phyloP scores from a whole-genome alignment of 2,113 vertebrate species.

The Colius striatus region DNA sequence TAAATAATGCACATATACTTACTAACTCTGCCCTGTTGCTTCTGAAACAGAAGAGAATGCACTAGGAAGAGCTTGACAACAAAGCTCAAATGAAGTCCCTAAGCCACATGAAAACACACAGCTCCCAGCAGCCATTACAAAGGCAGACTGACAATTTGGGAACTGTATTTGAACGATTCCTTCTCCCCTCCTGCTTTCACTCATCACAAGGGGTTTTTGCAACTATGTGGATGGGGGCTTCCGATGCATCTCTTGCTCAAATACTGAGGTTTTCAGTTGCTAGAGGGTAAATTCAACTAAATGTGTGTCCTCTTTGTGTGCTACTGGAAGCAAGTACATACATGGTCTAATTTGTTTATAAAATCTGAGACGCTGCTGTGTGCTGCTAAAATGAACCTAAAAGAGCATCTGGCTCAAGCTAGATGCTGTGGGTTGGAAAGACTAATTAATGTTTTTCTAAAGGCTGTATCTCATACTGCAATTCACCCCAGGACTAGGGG shows the following conservation, averaged over 20 bases:
- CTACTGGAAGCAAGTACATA: background rate
- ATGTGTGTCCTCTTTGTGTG: background rate
- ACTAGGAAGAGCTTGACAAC: background rate
- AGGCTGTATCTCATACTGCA: conserved; percentile 2
- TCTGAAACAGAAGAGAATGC: background rate
- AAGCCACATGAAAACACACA: background rate
- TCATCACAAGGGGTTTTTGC: background rate
- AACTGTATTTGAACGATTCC: background rate
- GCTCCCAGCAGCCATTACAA: background rate
- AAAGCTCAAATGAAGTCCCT: background rate
- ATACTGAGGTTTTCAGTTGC: background rate
- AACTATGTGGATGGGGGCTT: background rate
- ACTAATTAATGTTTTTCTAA: conserved; percentile 52
- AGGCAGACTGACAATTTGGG: background rate
- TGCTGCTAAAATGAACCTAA: background rate
- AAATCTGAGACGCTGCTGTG: background rate
- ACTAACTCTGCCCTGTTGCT: background rate
- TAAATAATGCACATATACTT: background rate
- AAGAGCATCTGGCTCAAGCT: conserved; percentile 28
- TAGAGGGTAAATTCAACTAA: background rate
- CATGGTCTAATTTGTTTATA: background rate
- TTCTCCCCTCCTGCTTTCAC: background rate
- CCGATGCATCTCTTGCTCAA: background rate
- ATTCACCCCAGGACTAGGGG: background rate
- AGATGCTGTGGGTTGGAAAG: background rate